Evolutionary conservation across 2,113 vertebrate species (phyloP).

Genomic region (Tragelaphus strepsiceros): DNA sequence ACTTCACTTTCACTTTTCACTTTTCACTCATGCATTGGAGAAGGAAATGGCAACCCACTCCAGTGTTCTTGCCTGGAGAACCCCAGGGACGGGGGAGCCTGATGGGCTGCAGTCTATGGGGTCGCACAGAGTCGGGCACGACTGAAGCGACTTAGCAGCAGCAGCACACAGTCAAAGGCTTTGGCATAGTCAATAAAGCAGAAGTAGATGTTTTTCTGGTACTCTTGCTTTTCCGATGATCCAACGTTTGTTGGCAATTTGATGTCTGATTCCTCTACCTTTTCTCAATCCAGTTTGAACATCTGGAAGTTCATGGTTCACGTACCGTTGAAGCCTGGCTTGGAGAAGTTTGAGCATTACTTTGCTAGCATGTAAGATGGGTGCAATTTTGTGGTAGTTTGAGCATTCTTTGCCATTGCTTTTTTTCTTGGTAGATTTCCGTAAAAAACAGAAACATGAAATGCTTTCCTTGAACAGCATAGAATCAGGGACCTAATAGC

Average conservation of each 20-base stretch:
- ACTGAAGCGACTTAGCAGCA: too few relatives aligned
- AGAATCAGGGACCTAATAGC: not conserved
- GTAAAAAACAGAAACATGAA: not conserved
- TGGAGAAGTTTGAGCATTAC: not conserved
- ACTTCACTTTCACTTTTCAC: too few relatives aligned
- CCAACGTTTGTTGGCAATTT: not conserved
- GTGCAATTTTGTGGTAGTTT: not conserved
- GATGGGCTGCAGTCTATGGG: too few relatives aligned
- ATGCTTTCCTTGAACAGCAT: not conserved
- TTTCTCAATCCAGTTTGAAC: not conserved
- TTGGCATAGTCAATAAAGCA: not conserved
- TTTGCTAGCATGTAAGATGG: not conserved
- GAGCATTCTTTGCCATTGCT: not conserved
- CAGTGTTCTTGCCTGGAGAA: too few relatives aligned
- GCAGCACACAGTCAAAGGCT: not conserved
- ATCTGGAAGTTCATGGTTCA: not conserved
- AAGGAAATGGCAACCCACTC: too few relatives aligned
- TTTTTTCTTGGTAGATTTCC: constrained; percentile 14
- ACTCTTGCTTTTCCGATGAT: not conserved
- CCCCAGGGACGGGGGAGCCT: too few relatives aligned
- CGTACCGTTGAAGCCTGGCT: not conserved
- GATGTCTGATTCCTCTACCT: not conserved
- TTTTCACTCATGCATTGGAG: too few relatives aligned
- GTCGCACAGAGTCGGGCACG: too few relatives aligned
- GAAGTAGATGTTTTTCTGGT: not conserved